These are phyloP conservation scores for Poeciliopsis prolifica DNA, from an alignment of 2,113 vertebrate species.

Conservation along the genomic window DNA sequence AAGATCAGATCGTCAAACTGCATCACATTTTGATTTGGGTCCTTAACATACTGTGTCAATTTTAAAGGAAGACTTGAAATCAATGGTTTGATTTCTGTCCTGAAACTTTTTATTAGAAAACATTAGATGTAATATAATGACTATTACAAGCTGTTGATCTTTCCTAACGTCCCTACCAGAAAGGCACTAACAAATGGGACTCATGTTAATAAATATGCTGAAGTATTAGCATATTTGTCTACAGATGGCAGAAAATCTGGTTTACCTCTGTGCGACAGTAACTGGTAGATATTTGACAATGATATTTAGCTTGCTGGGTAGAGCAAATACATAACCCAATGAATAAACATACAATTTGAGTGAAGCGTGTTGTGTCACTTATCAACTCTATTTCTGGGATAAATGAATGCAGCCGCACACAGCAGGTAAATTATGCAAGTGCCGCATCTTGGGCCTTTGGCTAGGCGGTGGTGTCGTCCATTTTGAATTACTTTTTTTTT, in stretches of 20 bases:
- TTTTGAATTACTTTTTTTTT: conserved; percentile 57
- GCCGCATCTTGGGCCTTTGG: conserved; percentile 64
- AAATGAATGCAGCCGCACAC: conserved; percentile 79
- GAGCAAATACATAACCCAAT: conserved; percentile 74
- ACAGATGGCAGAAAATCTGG: conserved; percentile 29
- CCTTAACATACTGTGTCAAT: neutral
- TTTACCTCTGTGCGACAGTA: conserved; percentile 23
- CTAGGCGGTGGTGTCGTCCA: conserved; percentile 59
- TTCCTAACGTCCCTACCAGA: neutral
- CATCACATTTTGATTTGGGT: neutral
- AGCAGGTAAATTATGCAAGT: conserved; percentile 81
- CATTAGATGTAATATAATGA: neutral
- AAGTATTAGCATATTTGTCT: conserved; percentile 42
- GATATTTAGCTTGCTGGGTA: conserved; percentile 61
- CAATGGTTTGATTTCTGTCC: conserved; percentile 5
- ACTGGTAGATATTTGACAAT: conserved; percentile 58
- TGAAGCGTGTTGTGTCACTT: conserved; percentile 78
- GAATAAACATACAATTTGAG: conserved; percentile 78
- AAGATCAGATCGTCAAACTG: conserved; percentile 3
- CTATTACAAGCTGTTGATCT: neutral
- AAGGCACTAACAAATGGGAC: neutral
- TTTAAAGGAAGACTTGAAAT: conserved; percentile 23
- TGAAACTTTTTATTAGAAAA: conserved; percentile 23
- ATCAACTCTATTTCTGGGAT: conserved; percentile 74
- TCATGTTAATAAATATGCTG: neutral